These are phyloP conservation scores for Erebia aethiops DNA, from an alignment of 2,888 invertebrate genomes.

Conservation along the genomic window DNA sequence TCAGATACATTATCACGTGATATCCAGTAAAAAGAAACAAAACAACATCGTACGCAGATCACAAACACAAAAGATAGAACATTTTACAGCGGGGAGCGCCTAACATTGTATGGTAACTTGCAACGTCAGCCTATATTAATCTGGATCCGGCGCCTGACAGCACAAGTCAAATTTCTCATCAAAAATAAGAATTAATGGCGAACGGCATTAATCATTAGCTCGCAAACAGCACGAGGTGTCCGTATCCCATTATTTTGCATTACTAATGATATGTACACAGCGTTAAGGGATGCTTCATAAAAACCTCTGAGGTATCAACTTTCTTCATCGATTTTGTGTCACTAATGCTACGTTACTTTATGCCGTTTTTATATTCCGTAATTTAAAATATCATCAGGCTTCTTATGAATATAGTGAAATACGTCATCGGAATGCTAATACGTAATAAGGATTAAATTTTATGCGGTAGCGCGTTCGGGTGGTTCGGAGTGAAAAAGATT, in stretches of 20 bases:
- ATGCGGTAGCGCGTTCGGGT: constrained; percentile 66
- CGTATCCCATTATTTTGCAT: constrained; percentile 83
- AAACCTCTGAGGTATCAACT: constrained; percentile 68
- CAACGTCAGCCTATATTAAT: constrained; percentile 81
- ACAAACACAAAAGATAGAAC: constrained; percentile 39
- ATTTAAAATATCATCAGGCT: constrained; percentile 33
- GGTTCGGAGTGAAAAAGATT: constrained; percentile 62
- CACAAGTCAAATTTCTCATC: constrained; percentile 83
- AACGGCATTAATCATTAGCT: constrained; percentile 81
- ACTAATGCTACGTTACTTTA: constrained; percentile 46
- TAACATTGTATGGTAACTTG: constrained; percentile 71
- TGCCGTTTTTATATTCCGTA: constrained; percentile 35
- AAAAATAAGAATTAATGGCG: constrained; percentile 83
- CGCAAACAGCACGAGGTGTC: constrained; percentile 82
- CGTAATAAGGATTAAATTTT: constrained; percentile 62
- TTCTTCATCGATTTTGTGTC: constrained; percentile 53
- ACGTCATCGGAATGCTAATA: constrained; percentile 55
- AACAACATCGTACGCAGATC: constrained; percentile 23
- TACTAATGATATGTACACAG: constrained; percentile 81
- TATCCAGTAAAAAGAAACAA: constrained; percentile 3
- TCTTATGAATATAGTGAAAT: constrained; percentile 37
- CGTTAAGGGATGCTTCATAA: constrained; percentile 75
- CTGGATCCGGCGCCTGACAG: constrained; percentile 80
- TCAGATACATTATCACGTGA: not conserved
- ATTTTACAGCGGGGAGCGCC: constrained; percentile 47